These are phyloP conservation scores for Gymnocypris eckloni DNA, from an alignment of 2,797 vertebrate genomes.

Conservation along the genomic window DNA sequence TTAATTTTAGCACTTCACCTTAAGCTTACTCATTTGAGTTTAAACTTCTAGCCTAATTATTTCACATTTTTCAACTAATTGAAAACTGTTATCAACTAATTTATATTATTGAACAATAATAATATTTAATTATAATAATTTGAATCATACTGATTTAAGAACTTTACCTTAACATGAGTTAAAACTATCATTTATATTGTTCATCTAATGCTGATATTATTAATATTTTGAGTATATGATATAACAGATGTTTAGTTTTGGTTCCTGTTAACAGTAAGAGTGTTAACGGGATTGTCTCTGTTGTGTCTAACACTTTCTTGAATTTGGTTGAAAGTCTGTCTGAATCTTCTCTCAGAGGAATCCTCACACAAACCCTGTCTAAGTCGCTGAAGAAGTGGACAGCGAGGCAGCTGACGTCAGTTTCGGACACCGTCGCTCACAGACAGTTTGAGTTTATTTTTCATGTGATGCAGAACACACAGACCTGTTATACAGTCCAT, in stretches of 20 bases:
- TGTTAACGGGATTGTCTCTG: neutral
- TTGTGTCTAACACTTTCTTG: neutral
- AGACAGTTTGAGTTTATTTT: conserved; percentile 5
- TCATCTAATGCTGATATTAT: neutral
- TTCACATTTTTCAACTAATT: too few relatives aligned
- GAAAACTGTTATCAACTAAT: neutral
- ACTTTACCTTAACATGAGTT: too few relatives aligned
- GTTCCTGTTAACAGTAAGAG: neutral
- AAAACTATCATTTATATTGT: too few relatives aligned
- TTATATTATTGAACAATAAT: neutral
- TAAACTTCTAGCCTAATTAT: neutral
- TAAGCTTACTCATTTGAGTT: neutral
- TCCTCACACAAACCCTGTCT: neutral
- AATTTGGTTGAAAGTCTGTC: neutral
- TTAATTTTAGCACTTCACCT: neutral
- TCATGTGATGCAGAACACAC: neutral
- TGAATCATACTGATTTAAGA: too few relatives aligned
- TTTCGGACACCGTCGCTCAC: neutral
- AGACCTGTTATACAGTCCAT: neutral
- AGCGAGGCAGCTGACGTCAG: neutral
- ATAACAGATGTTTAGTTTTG: neutral
- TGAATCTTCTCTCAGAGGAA: neutral
- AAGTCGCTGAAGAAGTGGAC: neutral
- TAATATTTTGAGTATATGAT: neutral
- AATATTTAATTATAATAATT: too few relatives aligned